Base-by-base conservation (phyloP, 2,888 invertebrate genomes). In the Aphidius colemani region DNA sequence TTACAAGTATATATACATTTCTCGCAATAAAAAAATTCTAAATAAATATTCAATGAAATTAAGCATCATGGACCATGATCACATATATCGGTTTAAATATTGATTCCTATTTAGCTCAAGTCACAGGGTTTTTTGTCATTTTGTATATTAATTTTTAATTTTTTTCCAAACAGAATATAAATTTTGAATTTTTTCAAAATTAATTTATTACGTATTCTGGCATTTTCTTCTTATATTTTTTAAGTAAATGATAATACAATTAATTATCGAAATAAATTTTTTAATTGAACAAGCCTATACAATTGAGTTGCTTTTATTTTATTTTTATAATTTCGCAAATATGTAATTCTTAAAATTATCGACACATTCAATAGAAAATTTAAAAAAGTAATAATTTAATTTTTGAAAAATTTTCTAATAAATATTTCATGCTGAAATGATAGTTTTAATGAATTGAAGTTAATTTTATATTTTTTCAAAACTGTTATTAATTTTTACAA, bases 11-110 rank as follows among this genome's bases (percentile, higher is more conserved):
- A 30, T 50, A 43, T 61, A 64, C 50, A 49, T 62, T 57, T 56
- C 30, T 57, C 60, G 46, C 56, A 64, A 46, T 44, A 30, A 65
- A 66, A 30, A 30, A 30, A 30, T 30, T 5, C 4, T 30, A 30
- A 30, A 30, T 30, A 30, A 30, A 30, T 30, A 30, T 30, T 30
- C 5, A 30, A 30, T 30, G 30, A 30, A 30, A 30, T 30, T 30
- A 30, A 4, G 5, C 5, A 30, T 30, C 30, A 10, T 72, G 67
- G 77, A 78, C 79, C 80, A 74, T 75, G 66, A 72, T 81, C 81
- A 82, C 81, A 81, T 82, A 82, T 80, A 78, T 81, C 78, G 74
- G 76, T 78, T 75, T 68, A 70, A 69, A 39, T 53, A 53, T 39
- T 48, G 11, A 40, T 53, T 55, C 48, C 59, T 61, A 56, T 39